phyloP scores from a whole-genome alignment of 2,113 vertebrate genomes.

The Mobula birostris region DNA sequence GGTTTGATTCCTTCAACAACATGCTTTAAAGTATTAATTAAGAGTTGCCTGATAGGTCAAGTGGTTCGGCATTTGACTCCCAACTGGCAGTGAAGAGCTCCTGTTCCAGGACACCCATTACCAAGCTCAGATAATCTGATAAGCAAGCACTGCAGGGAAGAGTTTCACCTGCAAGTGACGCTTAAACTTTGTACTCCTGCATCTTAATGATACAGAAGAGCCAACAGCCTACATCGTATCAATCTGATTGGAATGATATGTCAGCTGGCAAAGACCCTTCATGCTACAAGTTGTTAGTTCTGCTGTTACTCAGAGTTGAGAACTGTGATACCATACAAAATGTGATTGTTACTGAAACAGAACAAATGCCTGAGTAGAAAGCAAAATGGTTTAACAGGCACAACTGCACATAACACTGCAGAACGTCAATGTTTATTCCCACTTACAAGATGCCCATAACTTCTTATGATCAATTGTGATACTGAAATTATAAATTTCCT shows the following conservation, averaged over 20 bases:
- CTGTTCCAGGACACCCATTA: background rate
- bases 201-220: background rate
- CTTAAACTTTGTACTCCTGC: background rate
- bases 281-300: background rate
- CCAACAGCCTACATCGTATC: background rate
- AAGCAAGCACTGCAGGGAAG: background rate
- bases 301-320: background rate
- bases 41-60: background rate
- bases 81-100: background rate
- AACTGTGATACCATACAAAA: background rate
- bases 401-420: background rate
- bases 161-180: background rate
- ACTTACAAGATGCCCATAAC: background rate
- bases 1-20: background rate
- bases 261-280: background rate
- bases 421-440: constrained; percentile 12
- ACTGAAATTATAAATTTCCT: background rate
- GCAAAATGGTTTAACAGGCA: background rate
- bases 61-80: background rate
- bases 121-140: background rate
- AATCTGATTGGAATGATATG: background rate
- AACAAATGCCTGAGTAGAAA: background rate
- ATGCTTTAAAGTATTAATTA: background rate
- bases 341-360: background rate
- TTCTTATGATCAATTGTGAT: background rate